Evolutionary conservation across 2,888 invertebrate species (phyloP).

Genomic region (Peribatodes rhomboidaria): DNA sequence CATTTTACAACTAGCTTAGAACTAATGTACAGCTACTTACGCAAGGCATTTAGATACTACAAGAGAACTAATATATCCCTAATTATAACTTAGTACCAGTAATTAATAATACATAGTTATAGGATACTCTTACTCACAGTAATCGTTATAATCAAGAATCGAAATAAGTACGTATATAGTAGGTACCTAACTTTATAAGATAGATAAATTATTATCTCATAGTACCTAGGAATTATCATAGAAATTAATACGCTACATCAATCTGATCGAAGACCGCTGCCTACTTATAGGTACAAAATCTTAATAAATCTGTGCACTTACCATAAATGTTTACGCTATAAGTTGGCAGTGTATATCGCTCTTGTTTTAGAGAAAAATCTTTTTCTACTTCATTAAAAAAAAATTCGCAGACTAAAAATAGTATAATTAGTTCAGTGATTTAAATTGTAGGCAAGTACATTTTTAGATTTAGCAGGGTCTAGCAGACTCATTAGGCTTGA

Average conservation of each 20-base stretch:
- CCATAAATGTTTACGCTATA: neutral
- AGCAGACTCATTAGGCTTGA: too few species aligned
- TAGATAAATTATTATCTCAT: too few species aligned
- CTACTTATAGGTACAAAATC: too few species aligned
- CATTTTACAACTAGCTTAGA: constrained; percentile 28
- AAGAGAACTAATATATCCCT: neutral
- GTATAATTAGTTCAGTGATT: too few species aligned
- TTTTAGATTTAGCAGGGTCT: too few species aligned
- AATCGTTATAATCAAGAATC: neutral
- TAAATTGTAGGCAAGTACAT: too few species aligned
- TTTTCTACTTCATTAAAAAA: too few species aligned
- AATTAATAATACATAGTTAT: neutral
- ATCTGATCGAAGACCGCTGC: too few species aligned
- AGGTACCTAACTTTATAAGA: neutral
- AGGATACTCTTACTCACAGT: neutral
- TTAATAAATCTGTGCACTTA: too few species aligned
- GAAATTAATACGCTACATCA: too few species aligned
- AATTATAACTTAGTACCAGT: neutral
- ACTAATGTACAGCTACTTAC: constrained; percentile 16
- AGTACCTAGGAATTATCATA: too few species aligned
- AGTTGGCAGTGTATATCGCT: neutral
- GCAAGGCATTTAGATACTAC: constrained; percentile 8
- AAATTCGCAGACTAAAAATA: too few species aligned
- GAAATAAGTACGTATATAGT: neutral
- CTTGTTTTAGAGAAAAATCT: neutral